A percentile compares a stretch with the other conserved stretches of the same genome.
phyloP scores from a whole-genome alignment of 2,888 invertebrate genomes.

The Tolmerus cingulatus region DNA sequence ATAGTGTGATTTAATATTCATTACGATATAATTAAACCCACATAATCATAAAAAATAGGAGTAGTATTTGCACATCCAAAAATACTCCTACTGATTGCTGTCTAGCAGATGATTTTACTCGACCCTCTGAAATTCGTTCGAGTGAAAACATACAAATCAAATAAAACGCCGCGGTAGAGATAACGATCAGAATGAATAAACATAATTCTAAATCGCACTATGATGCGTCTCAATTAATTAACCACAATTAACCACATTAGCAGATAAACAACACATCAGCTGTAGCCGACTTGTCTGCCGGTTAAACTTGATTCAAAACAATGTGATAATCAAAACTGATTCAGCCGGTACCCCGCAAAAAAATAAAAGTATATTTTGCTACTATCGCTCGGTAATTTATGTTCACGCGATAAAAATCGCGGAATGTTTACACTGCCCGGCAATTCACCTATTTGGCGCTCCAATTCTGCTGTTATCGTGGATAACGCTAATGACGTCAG shows the following conservation, averaged over 20 bases:
- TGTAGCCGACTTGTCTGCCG: background rate
- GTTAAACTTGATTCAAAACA: background rate
- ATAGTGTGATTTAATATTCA: too few species aligned
- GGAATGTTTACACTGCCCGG: background rate
- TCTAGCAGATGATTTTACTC: too few species aligned
- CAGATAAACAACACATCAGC: background rate
- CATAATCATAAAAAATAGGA: too few species aligned
- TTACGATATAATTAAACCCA: too few species aligned
- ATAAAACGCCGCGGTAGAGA: background rate
- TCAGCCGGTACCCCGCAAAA: background rate
- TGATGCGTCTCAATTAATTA: background rate
- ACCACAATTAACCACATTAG: background rate
- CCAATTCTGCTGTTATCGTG: background rate
- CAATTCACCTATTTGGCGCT: background rate
- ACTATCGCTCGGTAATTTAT: background rate
- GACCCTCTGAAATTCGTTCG: background rate
- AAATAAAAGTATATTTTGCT: background rate
- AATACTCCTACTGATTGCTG: too few species aligned
- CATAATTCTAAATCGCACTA: background rate
- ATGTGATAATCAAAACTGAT: background rate
- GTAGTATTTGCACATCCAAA: too few species aligned
- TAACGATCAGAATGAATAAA: background rate
- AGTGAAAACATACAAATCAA: background rate
- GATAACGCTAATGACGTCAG: background rate
- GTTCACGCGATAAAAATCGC: background rate